These are phyloP conservation scores for Platorchestia sp. DNA, from an alignment of 1,140 invertebrate species.

Conservation along the genomic window DNA sequence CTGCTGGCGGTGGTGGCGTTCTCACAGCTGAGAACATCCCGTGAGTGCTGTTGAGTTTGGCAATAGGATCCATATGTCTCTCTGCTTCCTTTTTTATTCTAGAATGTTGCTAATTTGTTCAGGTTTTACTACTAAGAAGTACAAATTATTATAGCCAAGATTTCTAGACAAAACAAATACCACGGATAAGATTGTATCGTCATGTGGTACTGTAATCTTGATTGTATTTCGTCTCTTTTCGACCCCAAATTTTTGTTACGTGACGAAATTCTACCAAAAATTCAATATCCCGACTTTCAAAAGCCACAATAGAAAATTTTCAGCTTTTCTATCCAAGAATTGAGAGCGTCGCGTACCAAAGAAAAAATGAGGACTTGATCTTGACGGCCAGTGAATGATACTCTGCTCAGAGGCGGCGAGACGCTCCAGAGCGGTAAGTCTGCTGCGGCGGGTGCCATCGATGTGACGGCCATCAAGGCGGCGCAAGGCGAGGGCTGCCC, in stretches of 20 bases:
- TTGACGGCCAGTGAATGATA: neutral
- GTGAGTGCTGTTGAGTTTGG: slow-evolving; percentile 58
- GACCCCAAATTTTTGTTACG: no score
- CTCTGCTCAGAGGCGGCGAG: slow-evolving; percentile 60
- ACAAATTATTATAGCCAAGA: no score
- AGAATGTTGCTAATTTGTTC: neutral
- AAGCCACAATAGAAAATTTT: no score
- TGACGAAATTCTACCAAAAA: no score
- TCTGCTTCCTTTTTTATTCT: neutral
- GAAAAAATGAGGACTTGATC: neutral
- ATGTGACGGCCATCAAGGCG: slow-evolving; percentile 80
- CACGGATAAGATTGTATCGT: no score
- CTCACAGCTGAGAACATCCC: slow-evolving; percentile 70
- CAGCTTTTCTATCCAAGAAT: no score
- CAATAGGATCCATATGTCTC: neutral
- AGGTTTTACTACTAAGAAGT: neutral
- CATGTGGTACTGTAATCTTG: no score
- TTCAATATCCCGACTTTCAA: no score
- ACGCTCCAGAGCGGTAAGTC: slow-evolving; percentile 58
- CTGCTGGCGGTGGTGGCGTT: slow-evolving; percentile 75
- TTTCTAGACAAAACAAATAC: no score
- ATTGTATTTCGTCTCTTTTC: no score
- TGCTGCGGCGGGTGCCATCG: slow-evolving; percentile 34
- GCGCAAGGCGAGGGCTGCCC: slow-evolving; percentile 90
- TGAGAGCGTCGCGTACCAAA: neutral